phyloP scores from a whole-genome alignment of 1,140 invertebrate genomes.

The Pseudomyrmex cubaensis region DNA sequence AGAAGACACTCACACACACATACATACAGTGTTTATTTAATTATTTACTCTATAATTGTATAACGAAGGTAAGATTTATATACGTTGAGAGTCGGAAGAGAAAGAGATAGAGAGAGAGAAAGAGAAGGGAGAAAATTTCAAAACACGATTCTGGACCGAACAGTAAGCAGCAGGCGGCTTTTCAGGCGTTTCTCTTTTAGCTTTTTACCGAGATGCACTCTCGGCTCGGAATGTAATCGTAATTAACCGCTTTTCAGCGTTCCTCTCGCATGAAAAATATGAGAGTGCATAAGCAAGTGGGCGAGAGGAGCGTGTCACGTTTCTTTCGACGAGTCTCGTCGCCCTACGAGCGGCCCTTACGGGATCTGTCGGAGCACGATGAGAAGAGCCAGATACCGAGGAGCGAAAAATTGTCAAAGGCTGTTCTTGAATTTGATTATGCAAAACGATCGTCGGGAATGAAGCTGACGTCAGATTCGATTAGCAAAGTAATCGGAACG shows the following conservation, averaged over 20 bases:
- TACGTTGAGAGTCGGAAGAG: no score
- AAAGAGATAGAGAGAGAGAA: no score
- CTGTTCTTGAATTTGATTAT: constrained; percentile 43
- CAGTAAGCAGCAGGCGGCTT: constrained; percentile 44
- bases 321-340: constrained; percentile 13
- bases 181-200: constrained; percentile 53
- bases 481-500: constrained; percentile 4
- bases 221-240: constrained; percentile 71
- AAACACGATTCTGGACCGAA: constrained; percentile 13
- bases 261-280: constrained; percentile 70
- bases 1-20: no score
- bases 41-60: background rate
- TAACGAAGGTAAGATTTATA: background rate
- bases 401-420: constrained; percentile 56
- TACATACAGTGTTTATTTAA: background rate
- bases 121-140: background rate
- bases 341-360: constrained; percentile 3
- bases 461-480: background rate
- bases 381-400: background rate
- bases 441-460: constrained; percentile 20
- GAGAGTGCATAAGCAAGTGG: constrained; percentile 70
- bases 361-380: background rate
- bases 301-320: constrained; percentile 66
- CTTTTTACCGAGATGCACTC: constrained; percentile 64
- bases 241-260: constrained; percentile 76